Conservation (phyloP, 2,113 vertebrate species). For the Upupa epops region DNA sequence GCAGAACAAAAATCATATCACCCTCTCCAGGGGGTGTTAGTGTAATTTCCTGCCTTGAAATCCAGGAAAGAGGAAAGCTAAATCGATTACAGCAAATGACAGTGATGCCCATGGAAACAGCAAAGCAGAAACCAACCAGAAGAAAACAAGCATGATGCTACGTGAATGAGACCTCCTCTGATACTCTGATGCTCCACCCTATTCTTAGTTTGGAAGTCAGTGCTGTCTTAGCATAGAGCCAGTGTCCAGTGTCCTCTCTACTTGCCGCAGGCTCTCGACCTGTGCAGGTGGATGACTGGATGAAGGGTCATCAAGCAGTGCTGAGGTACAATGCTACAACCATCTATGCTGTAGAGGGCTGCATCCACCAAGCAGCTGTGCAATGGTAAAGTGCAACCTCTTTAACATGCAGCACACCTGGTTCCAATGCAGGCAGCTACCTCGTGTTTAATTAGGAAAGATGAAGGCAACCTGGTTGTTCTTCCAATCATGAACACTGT, state of each 20-base stretch:
- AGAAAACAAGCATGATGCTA: neutral
- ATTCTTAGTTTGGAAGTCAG: neutral
- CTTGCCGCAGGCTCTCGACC: neutral
- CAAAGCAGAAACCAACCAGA: neutral
- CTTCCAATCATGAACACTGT: neutral
- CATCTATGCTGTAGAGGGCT: fast-evolving
- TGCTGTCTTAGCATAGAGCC: neutral
- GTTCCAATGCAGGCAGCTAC: neutral
- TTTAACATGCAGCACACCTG: neutral
- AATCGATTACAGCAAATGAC: neutral
- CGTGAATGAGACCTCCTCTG: neutral
- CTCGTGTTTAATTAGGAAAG: neutral
- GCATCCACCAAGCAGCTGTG: neutral
- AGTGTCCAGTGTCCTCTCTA: neutral
- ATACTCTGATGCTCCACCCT: neutral
- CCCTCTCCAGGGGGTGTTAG: neutral
- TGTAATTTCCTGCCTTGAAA: constrained; percentile 17
- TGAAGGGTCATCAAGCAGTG: neutral
- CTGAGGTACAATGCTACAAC: neutral
- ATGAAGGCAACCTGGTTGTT: neutral
- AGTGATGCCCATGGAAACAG: neutral
- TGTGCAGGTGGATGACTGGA: neutral
- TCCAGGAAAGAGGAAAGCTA: neutral
- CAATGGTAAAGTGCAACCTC: neutral
- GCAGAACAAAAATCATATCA: neutral